phyloP scores from a whole-genome alignment of 2,888 invertebrate species.

The Polylopha cassiicola region DNA sequence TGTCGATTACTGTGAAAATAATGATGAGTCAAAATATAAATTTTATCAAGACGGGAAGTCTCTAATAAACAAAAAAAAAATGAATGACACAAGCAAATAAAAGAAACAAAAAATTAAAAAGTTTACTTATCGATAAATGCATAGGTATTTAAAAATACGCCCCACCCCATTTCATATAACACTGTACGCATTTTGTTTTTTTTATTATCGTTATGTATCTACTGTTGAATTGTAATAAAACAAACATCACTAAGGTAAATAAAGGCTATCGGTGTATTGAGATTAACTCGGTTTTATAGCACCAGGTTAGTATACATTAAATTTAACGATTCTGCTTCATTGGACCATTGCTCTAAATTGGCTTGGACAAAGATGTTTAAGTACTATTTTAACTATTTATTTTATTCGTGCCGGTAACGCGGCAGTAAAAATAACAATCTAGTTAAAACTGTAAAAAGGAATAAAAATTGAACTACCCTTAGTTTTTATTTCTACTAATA shows the following conservation, averaged over 20 bases:
- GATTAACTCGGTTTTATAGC: conserved; percentile 74
- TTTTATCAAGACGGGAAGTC: too few species aligned
- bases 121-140: too few species aligned
- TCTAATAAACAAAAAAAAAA: too few species aligned
- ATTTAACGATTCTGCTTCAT: conserved; percentile 69
- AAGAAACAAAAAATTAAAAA: too few species aligned
- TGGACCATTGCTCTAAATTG: conserved; percentile 63
- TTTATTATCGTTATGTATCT: conserved; percentile 14
- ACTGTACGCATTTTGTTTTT: conserved; percentile 4
- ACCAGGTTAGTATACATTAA: conserved; percentile 72
- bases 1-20: too few species aligned
- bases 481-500: too few species aligned
- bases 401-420: conserved; percentile 30
- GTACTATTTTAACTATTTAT: conserved; percentile 52
- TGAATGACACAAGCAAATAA: too few species aligned
- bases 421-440: conserved; percentile 20
- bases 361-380: conserved; percentile 60
- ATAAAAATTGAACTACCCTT: conserved; percentile 11
- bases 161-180: too few species aligned
- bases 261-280: conserved; percentile 75
- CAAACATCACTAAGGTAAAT: conserved; percentile 56
- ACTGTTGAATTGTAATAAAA: too few species aligned
- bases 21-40: too few species aligned
- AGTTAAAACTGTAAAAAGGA: conserved; percentile 19
- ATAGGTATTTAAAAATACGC: too few species aligned